Base-by-base conservation (phyloP, 2,797 vertebrate species). In the Ficedula albicollis region DNA sequence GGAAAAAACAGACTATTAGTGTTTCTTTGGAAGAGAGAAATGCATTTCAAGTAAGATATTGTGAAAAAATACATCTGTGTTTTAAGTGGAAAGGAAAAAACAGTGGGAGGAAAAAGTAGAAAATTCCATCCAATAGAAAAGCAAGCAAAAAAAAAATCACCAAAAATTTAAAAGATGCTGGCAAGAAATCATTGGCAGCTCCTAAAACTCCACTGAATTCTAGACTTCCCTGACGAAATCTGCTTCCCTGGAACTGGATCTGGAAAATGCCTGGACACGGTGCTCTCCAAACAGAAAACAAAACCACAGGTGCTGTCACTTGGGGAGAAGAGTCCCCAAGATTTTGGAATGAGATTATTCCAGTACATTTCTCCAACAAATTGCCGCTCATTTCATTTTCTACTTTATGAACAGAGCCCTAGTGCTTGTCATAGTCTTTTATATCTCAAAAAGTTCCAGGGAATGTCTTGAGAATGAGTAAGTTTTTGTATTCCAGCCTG, bases 191-290 rank as follows among this genome's bases (percentile, higher is more conserved):
- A 14, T 49, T 94, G 91, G 59, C 88, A 94, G 48, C 44, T 90
- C 52, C 70, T 84, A 74, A 90, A 94, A 92, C 80, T 89, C 87
- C 70, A 60, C n/a, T 69, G 77, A 89, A 89, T 87, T 95, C 49
- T 84, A 81, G 77, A 55, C 43, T 90, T 94, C 20, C 39, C 76
- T 11, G 3, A 44, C 1, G 0, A 91, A 93, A 83, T 86, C 73
- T 84, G 13, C 51, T 73, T 91, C 66, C 54, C 69, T 96, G 93
- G 87, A 96, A 84, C 32, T 60, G 46, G 18, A 72, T 80, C 36
- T 90, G 87, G 73, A 91, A 95, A 88, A 86, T 81, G 34, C 39
- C 25, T 93, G 48, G 39, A 44, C 21, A 15, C 51, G 36, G 26
- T 69, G 69, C 32, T 88, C 23, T 78, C 58, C 69, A 86, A 83